phyloP scores from a whole-genome alignment of 2,113 vertebrate genomes.

The Hirundichthys speculiger region DNA sequence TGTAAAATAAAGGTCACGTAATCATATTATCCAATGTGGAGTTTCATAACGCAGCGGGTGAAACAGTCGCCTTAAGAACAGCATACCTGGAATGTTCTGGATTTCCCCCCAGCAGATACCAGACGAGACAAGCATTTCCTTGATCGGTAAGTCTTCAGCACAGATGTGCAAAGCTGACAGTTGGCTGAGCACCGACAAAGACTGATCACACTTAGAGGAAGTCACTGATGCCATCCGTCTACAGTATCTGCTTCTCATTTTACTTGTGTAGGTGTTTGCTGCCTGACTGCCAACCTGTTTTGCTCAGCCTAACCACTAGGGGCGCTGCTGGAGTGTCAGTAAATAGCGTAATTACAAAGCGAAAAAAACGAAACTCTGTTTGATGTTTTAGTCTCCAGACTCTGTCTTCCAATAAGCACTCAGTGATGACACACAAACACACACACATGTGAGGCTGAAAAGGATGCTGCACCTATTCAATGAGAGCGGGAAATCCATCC shows the following conservation, averaged over 20 bases:
- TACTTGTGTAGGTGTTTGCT: background rate
- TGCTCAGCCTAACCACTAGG: slow-evolving; percentile 13
- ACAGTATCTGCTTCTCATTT: background rate
- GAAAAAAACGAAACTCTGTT: slow-evolving; percentile 4
- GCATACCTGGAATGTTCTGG: slow-evolving; percentile 39
- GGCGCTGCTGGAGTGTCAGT: slow-evolving; percentile 14
- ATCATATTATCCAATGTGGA: background rate
- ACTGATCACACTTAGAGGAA: slow-evolving; percentile 7
- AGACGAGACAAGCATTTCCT: slow-evolving; percentile 62
- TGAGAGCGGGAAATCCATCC: background rate
- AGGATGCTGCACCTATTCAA: background rate
- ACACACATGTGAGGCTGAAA: no score
- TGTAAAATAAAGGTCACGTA: no score
- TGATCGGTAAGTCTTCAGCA: slow-evolving; percentile 42
- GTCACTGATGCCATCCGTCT: background rate
- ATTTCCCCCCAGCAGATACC: slow-evolving; percentile 6
- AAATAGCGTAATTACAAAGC: slow-evolving; percentile 3
- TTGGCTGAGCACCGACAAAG: background rate
- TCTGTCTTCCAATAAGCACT: slow-evolving; percentile 16
- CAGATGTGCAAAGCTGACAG: slow-evolving; percentile 10
- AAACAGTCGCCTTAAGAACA: slow-evolving; percentile 29
- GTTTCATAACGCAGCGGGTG: slow-evolving; percentile 23
- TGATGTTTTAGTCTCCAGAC: slow-evolving; percentile 21
- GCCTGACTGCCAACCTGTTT: background rate
- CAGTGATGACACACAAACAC: slow-evolving; percentile 16